Evolutionary conservation across 2,113 vertebrate species (phyloP).

Genomic region (Donacobius atricapilla): DNA sequence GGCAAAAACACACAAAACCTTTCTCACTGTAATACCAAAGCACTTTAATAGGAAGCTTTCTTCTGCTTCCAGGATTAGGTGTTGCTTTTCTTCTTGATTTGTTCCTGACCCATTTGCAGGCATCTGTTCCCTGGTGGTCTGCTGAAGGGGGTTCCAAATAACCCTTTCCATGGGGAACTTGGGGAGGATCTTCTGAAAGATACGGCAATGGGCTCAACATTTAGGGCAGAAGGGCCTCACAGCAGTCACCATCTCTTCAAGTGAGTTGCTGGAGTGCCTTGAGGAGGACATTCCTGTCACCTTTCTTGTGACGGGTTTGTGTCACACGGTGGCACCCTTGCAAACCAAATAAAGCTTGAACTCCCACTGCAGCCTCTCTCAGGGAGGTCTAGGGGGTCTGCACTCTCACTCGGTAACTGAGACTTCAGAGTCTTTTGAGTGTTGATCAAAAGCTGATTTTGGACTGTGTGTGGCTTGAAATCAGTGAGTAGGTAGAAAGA

Average conservation of each 20-base stretch:
- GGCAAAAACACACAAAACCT: background rate
- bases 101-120: background rate
- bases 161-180: background rate
- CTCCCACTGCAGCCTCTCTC: background rate
- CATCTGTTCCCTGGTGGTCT: background rate
- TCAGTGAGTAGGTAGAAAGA: background rate
- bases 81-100: background rate
- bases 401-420: background rate
- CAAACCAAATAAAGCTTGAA: background rate
- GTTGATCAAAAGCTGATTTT: too few relatives aligned
- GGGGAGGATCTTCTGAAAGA: background rate
- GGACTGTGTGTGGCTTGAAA: background rate
- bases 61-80: background rate
- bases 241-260: background rate
- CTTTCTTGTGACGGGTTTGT: background rate
- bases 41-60: background rate
- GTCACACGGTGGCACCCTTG: constrained; percentile 45
- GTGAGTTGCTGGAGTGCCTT: background rate
- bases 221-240: background rate
- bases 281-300: background rate
- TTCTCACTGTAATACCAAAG: background rate
- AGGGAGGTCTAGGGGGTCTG: background rate
- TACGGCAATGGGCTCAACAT: accelerated
- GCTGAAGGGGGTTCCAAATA: background rate
- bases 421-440: background rate